Conservation (phyloP, 1,140 invertebrate species). For the Drosophila obscura region DNA sequence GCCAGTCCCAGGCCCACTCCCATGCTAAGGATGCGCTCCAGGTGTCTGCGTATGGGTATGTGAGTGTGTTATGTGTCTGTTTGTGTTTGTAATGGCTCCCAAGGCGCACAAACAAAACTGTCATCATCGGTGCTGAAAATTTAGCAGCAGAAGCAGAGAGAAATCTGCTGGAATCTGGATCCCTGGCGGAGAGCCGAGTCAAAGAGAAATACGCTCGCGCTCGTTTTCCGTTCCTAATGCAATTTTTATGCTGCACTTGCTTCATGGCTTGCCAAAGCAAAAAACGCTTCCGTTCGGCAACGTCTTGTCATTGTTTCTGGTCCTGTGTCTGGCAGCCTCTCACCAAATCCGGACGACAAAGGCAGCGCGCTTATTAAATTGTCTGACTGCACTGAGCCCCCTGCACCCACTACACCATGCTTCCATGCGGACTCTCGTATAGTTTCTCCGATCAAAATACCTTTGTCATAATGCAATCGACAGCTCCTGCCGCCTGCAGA, state of each 20-base stretch:
- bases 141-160: constrained; percentile 1
- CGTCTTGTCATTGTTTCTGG: constrained; percentile 52
- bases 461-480: constrained; percentile 61
- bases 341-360: constrained; percentile 33
- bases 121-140: constrained; percentile 40
- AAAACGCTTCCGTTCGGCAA: constrained; percentile 59
- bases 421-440: constrained; percentile 1
- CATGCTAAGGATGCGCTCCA: constrained; percentile 33
- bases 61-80: constrained; percentile 20
- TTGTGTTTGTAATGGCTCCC: constrained; percentile 68
- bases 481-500: constrained; percentile 14
- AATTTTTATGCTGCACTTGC: constrained; percentile 76
- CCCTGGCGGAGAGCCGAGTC: constrained; percentile 19
- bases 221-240: constrained; percentile 66
- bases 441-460: constrained; percentile 50
- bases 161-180: constrained; percentile 26
- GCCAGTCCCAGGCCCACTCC: constrained; percentile 31
- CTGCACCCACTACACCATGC: constrained; percentile 7
- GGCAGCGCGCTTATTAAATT: constrained; percentile 69
- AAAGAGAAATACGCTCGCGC: constrained; percentile 40
- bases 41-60: constrained; percentile 21
- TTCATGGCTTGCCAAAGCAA: constrained; percentile 31
- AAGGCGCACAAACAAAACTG: constrained; percentile 68
- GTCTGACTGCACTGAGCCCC: constrained; percentile 16
- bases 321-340: constrained; percentile 19